Evolutionary conservation across 2,888 invertebrate species (phyloP).

Genomic region (Eupithecia centaureata): DNA sequence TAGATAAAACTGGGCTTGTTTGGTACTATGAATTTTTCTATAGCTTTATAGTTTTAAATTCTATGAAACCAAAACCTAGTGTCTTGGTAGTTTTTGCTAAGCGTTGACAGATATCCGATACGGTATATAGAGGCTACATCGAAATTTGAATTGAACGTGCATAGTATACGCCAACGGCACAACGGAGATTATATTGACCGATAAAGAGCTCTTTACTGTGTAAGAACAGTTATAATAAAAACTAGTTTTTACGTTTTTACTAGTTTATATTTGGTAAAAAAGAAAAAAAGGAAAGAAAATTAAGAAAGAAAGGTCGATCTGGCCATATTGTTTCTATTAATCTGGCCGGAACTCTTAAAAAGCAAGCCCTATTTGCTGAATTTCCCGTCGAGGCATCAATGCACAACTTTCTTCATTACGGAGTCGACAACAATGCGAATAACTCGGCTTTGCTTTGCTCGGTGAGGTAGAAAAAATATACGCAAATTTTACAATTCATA

Average conservation of each 20-base stretch:
- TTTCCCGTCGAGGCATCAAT: slow-evolving; percentile 54
- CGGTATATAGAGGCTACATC: neutral
- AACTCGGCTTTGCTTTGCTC: neutral
- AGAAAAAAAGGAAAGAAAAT: no score
- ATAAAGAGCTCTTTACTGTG: neutral
- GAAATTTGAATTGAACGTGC: neutral
- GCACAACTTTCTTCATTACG: slow-evolving; percentile 64
- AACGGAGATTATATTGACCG: no score
- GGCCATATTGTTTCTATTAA: neutral
- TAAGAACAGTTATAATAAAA: neutral
- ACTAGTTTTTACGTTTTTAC: neutral
- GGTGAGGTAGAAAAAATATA: slow-evolving; percentile 2
- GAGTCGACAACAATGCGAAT: slow-evolving; percentile 36
- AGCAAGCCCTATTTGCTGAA: slow-evolving; percentile 49
- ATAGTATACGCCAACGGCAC: no score
- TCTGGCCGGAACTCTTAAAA: slow-evolving; percentile 42
- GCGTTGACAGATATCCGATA: no score
- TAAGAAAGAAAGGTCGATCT: neutral
- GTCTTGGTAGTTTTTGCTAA: neutral
- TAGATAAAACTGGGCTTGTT: neutral
- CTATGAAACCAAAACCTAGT: neutral
- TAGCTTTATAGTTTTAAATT: no score
- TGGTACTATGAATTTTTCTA: no score
- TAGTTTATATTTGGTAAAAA: no score
- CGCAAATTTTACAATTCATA: neutral